phyloP scores from a whole-genome alignment of 64 coral and sea anemone species.

The Stichodactyla helianthus region DNA sequence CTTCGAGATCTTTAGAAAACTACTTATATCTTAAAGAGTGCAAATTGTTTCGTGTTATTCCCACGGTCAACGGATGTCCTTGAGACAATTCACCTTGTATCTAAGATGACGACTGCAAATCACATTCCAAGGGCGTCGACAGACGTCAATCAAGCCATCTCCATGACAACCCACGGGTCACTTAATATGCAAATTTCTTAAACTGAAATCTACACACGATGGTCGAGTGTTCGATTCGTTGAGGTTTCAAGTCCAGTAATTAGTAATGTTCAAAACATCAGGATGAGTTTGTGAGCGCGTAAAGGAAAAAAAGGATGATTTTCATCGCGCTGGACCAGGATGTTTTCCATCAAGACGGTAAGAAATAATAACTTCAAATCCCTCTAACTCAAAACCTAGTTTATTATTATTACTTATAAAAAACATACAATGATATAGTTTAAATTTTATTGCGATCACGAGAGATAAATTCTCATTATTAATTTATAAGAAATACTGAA shows the following conservation, averaged over 20 bases:
- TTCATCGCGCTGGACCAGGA: neutral
- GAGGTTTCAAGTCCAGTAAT: neutral
- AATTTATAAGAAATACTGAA: neutral
- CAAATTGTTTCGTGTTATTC: neutral
- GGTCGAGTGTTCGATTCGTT: neutral
- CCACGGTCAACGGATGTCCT: neutral
- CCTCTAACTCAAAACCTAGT: neutral
- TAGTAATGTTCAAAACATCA: neutral
- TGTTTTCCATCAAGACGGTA: neutral
- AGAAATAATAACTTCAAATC: neutral
- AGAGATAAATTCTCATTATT: neutral
- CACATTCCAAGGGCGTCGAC: neutral
- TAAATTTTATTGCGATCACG: neutral
- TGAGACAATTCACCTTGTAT: conserved; percentile 1
- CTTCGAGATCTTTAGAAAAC: neutral
- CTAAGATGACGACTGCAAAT: neutral
- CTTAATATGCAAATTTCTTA: neutral
- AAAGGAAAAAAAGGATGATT: neutral
- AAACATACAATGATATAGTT: neutral
- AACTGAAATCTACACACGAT: neutral
- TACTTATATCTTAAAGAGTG: neutral
- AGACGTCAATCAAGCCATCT: neutral
- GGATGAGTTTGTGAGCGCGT: neutral
- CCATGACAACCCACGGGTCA: neutral
- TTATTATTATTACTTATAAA: neutral